A percentile compares a stretch with the other conserved stretches of the same genome.
phyloP scores from a whole-genome alignment of 2,888 invertebrate species.

The Trachelus tabidus region DNA sequence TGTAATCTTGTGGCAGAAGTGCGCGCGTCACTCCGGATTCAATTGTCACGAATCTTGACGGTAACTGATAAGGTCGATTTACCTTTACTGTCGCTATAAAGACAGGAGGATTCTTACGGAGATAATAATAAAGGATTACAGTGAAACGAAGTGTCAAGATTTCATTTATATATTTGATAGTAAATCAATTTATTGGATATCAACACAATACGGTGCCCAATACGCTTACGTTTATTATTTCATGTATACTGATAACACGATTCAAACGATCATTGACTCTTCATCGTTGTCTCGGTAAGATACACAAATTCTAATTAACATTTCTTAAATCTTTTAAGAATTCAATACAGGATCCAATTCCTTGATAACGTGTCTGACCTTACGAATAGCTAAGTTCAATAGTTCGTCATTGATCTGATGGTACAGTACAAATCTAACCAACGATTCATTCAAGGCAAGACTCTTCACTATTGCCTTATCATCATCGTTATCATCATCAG shows the following conservation, averaged over 20 bases:
- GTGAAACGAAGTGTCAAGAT: background rate
- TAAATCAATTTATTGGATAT: background rate
- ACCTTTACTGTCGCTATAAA: slow-evolving; percentile 9
- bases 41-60: background rate
- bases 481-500: slow-evolving; percentile 67
- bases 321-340: slow-evolving; percentile 3
- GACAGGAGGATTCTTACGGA: slow-evolving; percentile 11
- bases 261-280: background rate
- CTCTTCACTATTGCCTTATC: slow-evolving; percentile 71
- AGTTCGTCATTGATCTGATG: slow-evolving; percentile 77
- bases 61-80: background rate
- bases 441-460: slow-evolving; percentile 70
- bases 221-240: background rate
- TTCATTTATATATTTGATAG: background rate
- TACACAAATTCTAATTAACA: background rate
- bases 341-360: slow-evolving; percentile 67
- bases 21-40: background rate
- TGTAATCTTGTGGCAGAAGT: background rate
- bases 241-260: background rate
- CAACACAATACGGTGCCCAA: background rate
- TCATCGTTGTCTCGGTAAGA: background rate
- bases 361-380: slow-evolving; percentile 76
- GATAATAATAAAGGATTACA: slow-evolving; percentile 23
- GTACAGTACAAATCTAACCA: slow-evolving; percentile 78
- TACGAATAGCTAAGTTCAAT: slow-evolving; percentile 76